Conservation (phyloP, 2,113 vertebrate species). For the Pipra filicauda region DNA sequence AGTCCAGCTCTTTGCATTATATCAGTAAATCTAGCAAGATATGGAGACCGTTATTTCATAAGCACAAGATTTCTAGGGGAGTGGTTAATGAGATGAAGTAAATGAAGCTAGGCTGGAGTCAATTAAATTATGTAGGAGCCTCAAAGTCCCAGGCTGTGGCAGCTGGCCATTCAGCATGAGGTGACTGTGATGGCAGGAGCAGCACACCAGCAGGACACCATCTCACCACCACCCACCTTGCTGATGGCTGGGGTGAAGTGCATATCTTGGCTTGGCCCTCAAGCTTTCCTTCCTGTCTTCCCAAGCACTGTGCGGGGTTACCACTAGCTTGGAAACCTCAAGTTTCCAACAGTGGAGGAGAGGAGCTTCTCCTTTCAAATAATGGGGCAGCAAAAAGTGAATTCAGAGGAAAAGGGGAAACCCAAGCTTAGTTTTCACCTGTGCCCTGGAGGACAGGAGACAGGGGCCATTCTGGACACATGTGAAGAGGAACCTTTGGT, state of each 20-base stretch:
- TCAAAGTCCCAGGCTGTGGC: not conserved
- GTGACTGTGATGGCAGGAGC: not conserved
- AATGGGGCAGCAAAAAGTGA: not conserved
- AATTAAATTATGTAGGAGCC: not conserved
- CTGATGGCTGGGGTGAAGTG: not conserved
- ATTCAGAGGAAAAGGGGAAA: not conserved
- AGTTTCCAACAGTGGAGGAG: not conserved
- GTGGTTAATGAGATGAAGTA: not conserved
- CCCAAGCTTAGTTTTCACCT: not conserved
- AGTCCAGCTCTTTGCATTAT: not conserved
- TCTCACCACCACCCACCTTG: not conserved
- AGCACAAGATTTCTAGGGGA: not conserved
- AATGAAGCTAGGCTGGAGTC: not conserved
- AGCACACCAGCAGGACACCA: not conserved
- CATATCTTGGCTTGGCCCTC: not conserved
- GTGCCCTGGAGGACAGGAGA: not conserved
- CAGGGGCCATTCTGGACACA: not conserved
- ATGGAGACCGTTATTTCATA: not conserved
- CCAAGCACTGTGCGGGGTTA: not conserved
- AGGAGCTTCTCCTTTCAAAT: not conserved
- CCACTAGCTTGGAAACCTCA: not conserved
- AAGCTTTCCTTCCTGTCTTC: not conserved
- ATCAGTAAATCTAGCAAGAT: not conserved
- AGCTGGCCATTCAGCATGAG: rapidly evolving
- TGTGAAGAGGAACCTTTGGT: not conserved